These are phyloP conservation scores for Platichthys flesus DNA, from an alignment of 2,113 vertebrate species.

Conservation along the genomic window DNA sequence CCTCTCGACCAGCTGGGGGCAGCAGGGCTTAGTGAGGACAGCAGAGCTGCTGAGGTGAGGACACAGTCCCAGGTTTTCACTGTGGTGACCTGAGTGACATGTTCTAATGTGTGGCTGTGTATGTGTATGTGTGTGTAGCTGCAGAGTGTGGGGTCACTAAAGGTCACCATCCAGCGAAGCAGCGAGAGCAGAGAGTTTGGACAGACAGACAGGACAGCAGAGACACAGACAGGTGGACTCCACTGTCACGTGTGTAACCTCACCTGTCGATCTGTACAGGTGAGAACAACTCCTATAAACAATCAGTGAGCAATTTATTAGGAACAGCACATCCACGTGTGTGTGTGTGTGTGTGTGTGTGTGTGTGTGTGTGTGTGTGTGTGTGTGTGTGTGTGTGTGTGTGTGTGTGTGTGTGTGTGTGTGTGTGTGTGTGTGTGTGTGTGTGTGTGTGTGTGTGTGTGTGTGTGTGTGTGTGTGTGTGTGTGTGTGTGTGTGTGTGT, in stretches of 20 bases:
- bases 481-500: neutral
- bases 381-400: conserved; percentile 30
- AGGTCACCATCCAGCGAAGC: conserved; percentile 96
- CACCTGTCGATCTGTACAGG: conserved; percentile 87
- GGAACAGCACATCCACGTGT: neutral
- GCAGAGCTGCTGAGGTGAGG: conserved; percentile 74
- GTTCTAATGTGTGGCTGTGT: conserved; percentile 5
- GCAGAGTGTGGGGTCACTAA: conserved; percentile 87
- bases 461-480: neutral
- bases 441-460: conserved; percentile 21
- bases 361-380: neutral
- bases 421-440: neutral
- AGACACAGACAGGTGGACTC: conserved; percentile 80
- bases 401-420: neutral
- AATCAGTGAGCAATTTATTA: neutral
- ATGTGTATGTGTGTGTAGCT: conserved; percentile 73
- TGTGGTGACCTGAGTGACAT: neutral
- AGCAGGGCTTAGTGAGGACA: conserved; percentile 63
- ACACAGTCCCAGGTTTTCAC: neutral
- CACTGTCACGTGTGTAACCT: conserved; percentile 91
- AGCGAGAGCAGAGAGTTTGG: conserved; percentile 92
- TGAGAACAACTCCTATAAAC: conserved; percentile 52
- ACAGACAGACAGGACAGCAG: conserved; percentile 73
- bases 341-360: conserved; percentile 30
- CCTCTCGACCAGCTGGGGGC: conserved; percentile 49